Evolutionary conservation across 1,140 invertebrate genomes (phyloP).

Genomic region (Atta cephalotes): DNA sequence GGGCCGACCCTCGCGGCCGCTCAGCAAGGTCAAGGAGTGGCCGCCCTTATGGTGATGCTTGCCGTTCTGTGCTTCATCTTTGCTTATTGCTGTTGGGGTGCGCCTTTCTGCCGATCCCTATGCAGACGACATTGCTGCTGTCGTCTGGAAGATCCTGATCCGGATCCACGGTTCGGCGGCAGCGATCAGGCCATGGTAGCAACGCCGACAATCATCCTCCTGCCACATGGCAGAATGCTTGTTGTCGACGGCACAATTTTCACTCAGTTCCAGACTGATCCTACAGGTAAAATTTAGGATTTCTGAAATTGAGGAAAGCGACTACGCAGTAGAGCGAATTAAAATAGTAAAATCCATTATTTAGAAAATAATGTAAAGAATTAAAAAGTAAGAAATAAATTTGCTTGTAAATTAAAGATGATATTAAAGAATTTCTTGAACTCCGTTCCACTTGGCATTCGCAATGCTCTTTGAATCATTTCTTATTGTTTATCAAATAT

Average conservation of each 20-base stretch:
- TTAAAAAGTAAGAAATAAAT: conserved; percentile 1
- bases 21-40: conserved; percentile 85
- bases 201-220: conserved; percentile 87
- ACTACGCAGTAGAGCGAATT: not conserved
- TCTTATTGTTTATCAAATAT: too few relatives aligned
- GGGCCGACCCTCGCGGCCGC: conserved; percentile 75
- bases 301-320: not conserved
- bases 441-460: too few relatives aligned
- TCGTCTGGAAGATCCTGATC: conserved; percentile 81
- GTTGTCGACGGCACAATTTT: conserved; percentile 87
- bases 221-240: conserved; percentile 88
- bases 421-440: not conserved
- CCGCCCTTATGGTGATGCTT: conserved; percentile 87
- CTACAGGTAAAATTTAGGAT: conserved; percentile 75
- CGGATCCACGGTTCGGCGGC: conserved; percentile 75
- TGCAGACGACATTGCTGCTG: conserved; percentile 86
- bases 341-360: not conserved
- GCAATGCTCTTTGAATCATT: too few relatives aligned
- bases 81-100: conserved; percentile 88
- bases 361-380: not conserved
- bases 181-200: conserved; percentile 80
- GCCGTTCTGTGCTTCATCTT: conserved; percentile 87
- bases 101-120: conserved; percentile 86
- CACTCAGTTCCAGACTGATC: conserved; percentile 85
- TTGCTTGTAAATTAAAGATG: not conserved